These are phyloP conservation scores for Sussaba pulchella DNA, from an alignment of 2,888 invertebrate genomes.

Conservation along the genomic window DNA sequence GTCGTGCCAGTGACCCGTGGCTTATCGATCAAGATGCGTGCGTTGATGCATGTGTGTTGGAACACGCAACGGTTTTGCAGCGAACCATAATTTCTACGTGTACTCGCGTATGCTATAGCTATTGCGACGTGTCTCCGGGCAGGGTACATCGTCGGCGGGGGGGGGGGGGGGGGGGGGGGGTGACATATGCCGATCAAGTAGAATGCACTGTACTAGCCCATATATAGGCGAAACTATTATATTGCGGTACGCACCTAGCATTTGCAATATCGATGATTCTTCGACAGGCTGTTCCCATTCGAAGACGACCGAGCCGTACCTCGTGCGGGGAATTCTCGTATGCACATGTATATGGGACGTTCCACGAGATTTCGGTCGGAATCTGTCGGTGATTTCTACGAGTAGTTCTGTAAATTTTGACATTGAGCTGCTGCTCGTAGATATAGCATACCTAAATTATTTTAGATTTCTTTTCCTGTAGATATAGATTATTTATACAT, in stretches of 20 bases:
- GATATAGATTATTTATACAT: no score
- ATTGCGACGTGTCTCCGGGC: no score
- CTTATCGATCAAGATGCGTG: constrained; percentile 59
- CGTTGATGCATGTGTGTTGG: background rate
- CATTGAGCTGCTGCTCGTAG: no score
- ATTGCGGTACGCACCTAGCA: background rate
- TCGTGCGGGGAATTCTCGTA: background rate
- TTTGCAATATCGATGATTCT: constrained; percentile 10
- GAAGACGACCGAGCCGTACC: background rate
- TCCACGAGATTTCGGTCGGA: no score
- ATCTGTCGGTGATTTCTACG: no score
- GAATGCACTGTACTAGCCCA: no score
- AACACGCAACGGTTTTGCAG: background rate
- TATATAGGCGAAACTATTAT: background rate
- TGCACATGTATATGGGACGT: background rate
- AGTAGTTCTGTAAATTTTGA: no score
- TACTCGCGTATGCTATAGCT: background rate
- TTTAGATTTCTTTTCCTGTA: no score
- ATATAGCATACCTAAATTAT: no score
- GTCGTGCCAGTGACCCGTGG: constrained; percentile 67
- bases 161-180: no score
- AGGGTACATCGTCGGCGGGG: no score
- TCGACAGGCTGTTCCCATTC: constrained; percentile 7
- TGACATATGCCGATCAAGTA: no score
- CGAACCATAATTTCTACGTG: background rate